Base-by-base conservation (phyloP, 2,888 invertebrate genomes). In the Doris montereyensis region DNA sequence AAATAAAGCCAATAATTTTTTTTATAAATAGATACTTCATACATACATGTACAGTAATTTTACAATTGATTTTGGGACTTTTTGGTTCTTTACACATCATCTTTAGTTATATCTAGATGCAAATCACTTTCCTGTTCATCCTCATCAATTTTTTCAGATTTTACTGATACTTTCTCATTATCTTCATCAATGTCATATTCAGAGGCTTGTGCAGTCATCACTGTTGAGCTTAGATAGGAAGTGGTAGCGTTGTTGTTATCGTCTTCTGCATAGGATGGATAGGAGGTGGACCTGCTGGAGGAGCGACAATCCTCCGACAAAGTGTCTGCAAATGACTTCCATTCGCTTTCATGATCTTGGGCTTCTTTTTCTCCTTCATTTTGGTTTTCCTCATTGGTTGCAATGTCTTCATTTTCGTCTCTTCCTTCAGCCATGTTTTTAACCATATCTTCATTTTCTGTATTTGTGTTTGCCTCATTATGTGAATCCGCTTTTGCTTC, bases 201-300 rank as follows among this genome's bases (percentile, higher is more conserved):
- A 0, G 78, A 78, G 0, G 78, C 78, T 28, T 52, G 67, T 17
- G 41, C 78, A 17, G 67, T 74, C 28, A 74, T 34, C 35, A 52
- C 67, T 3, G 67, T 68, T 8, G 73, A 73, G 74, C 74, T 78
- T 2, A 58, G 30, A 24, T 68, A 58, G 28, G 79, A 70, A 2
- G 35, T 52, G 24, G 26, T 58, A 5, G 41, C 41, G 34, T 76
- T 28, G 30, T 67, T 67, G 24, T 75, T 62, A 28, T 79, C 79
- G 32, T 78, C 60, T 24, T 74, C 74, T 2, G 30, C 34, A 65
- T 52, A 57, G 26, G 78, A 78, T 17, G 78, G 78, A 30, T 78
- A 78, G 2, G 41, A 52, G 1, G 78, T 78, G 57, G 78, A 73
- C 0, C n/a, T 24, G n/a, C 24, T n/a, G 1, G 32, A n/a, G n/a